Evolutionary conservation across 2,113 vertebrate species (phyloP).

Genomic region (Trachemys scripta): DNA sequence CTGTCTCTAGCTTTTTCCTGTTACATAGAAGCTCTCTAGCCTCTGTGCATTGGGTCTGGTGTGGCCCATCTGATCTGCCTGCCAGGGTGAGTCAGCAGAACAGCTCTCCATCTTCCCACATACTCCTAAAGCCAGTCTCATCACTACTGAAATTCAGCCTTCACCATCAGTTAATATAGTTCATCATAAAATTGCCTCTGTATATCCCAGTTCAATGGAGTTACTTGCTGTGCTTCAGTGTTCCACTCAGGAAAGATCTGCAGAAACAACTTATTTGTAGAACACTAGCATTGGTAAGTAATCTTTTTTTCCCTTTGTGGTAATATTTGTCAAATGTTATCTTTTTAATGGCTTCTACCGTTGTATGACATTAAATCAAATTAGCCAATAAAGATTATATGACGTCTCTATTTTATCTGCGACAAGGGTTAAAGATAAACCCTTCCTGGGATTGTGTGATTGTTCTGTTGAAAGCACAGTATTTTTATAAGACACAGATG

Average conservation of each 20-base stretch:
- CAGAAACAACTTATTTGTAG: not conserved
- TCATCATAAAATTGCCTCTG: not conserved
- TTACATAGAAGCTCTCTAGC: constrained; percentile 29
- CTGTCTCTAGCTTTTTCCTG: constrained; percentile 26
- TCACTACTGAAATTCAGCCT: not conserved
- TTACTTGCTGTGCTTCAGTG: not conserved
- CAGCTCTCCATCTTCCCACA: not conserved
- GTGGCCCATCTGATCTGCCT: constrained; percentile 66
- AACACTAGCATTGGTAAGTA: not conserved
- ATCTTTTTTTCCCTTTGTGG: not conserved
- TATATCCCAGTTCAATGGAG: accelerated
- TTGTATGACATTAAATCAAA: not conserved
- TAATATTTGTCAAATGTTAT: not conserved
- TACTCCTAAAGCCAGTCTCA: not conserved
- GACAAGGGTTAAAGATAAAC: not conserved
- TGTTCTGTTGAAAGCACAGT: not conserved
- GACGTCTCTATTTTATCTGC: not conserved
- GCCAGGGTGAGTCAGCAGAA: constrained; percentile 26
- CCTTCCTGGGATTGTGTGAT: not conserved
- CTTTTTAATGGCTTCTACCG: not conserved
- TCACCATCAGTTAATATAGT: not conserved
- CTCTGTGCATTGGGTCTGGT: constrained; percentile 33
- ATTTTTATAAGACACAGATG: not conserved
- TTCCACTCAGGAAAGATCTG: not conserved
- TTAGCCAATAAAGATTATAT: not conserved